Evolutionary conservation across 92 coral and sea anemone genomes (phyloP), one percentile per base, ranked within the genome.

Genomic region (Pocillopora grandis): DNA sequence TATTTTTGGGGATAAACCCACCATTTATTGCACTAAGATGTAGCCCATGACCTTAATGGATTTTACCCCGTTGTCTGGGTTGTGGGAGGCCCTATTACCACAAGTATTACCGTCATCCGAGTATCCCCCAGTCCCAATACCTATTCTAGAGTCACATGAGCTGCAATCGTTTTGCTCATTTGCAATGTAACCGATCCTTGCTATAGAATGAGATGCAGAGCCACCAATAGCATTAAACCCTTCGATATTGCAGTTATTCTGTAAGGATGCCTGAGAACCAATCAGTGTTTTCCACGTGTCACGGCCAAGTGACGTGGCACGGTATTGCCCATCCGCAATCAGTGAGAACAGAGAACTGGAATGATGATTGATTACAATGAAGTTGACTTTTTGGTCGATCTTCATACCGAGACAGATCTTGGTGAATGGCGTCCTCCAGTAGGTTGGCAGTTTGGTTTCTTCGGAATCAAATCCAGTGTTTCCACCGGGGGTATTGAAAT

Each of bases 101-200:
- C 90, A 90, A 6, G 93, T 82, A 69, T 83, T 87, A 0, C 78
- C 58, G 61, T 90, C 85, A 77, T 87, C 93, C 52, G 71, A 85
- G n/a, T 66, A 62, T 21, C 93, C 90, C 23, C 88, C 93, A 17
- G 86, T 87, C 0, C 93, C 93, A 73, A 90, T 86, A 31, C 90
- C 93, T 59, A 90, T 73, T 58, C 86, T 76, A 21, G 93, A 90
- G 61, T 90, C 93, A 21, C 86, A 83, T 2, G 77, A 59, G 37
- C 18, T 31, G 36, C 80, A 58, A 64, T 23, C 17, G n/a, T 77
- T 65, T 18, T 90, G 80, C 80, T 83, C 83, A 19, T 76, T 86
- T 21, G 79, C 52, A 33, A 68, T 6, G 62, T 78, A 18, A 35
- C 93, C 93, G 33, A 90, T 83, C n/a, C 93, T 80, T 14, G 88